phyloP scores from a whole-genome alignment of 2,113 vertebrate genomes.

The human region GRCh38 chr3:58371501-58372000 shows the following conservation, averaged over 20 bases:
- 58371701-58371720: not conserved
- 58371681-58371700: conserved; percentile 7
- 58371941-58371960: conserved; percentile 49
- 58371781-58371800: conserved; percentile 62
- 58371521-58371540: not conserved
- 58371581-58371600: not conserved
- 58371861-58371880: conserved; percentile 65
- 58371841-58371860: conserved; percentile 66
- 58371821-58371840: conserved; percentile 63
- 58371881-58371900: conserved; percentile 54
- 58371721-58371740: conserved; percentile 46
- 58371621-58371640: not conserved
- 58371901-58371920: conserved; percentile 64
- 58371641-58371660: not conserved
- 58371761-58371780: conserved; percentile 63
- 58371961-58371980: conserved; percentile 58
- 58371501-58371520: not conserved
- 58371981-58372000: conserved; percentile 50
- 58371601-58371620: not conserved
- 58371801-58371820: conserved; percentile 26
- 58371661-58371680: not conserved
- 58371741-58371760: not conserved
- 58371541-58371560: not conserved
- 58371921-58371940: conserved; percentile 39
- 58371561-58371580: not conserved